Base-by-base conservation (phyloP, 2,888 invertebrate genomes). In the Scrobipalpa atriplicella region DNA sequence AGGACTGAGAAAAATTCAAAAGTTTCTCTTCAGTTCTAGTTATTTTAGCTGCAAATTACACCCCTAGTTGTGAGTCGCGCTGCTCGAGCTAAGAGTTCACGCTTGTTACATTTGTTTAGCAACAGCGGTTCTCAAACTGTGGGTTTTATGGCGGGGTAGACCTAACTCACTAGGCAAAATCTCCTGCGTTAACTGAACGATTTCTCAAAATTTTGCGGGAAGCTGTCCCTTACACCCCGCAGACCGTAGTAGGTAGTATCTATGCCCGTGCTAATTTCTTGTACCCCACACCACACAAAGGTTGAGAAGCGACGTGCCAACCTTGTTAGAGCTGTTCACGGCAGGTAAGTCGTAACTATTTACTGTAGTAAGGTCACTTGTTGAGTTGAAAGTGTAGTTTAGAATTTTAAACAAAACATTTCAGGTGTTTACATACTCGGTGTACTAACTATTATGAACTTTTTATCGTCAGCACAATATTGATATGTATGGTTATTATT, bases 331-430 rank as follows among this genome's bases (percentile, higher is more conserved):
- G 16, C 47, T 16, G 47, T 47, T 47, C 47, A 47, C 47, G 47
- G 47, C 47, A 47, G 47, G 47, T 47, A 16, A 47, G 47, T 47
- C 47, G 43, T 47, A 47, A 47, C 47, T 47, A 16, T 47, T 47
- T 43, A 16, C 47, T n/a, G 47, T n/a, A 47, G 43, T 16, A 16
- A 47, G 47, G n/a, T 47, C 47, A 47, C 47, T 47, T 47, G 47
- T 47, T 47, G 47, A 47, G 47, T 16, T n/a, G n/a, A 47, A 47
- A 47, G 47, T 47, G 47, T 47, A 47, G 47, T 47, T 47, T 16
- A 47, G 10, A 47, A 29, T 39, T 54, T 51, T 47, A n/a, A 47
- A 47, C 47, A 47, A 47, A 47, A 47, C 47, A 47, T 47, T 47
- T 47, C n/a, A 47, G n/a, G 16, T 47, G 47, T 47, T 47, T 47